phyloP scores from a whole-genome alignment of 2,888 invertebrate genomes.

The Papilio protenor region DNA sequence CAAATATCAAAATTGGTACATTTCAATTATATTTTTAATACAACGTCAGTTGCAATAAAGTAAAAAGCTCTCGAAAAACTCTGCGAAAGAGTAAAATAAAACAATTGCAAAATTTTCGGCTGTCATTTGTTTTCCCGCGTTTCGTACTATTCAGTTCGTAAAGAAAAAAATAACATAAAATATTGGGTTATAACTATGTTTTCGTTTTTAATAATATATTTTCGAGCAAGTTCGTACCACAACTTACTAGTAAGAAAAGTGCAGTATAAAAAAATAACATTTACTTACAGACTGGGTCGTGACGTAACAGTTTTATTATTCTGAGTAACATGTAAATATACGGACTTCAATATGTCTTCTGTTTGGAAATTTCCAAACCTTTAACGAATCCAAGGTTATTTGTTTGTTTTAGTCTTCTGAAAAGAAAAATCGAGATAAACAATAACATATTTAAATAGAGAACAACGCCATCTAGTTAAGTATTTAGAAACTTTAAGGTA shows the following conservation, averaged over 20 bases:
- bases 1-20: neutral
- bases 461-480: slow-evolving; percentile 5
- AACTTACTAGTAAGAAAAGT: neutral
- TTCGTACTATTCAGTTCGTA: neutral
- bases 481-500: neutral
- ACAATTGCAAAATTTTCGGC: slow-evolving; percentile 32
- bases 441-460: neutral
- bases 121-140: slow-evolving; percentile 45
- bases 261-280: neutral
- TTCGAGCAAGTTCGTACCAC: neutral
- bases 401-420: neutral
- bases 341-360: neutral
- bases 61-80: slow-evolving; percentile 35
- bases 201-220: neutral
- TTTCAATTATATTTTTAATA: neutral
- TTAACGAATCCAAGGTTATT: neutral
- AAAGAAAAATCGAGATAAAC: neutral
- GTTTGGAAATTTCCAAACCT: neutral
- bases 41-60: slow-evolving; percentile 23
- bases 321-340: neutral
- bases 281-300: neutral
- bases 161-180: neutral
- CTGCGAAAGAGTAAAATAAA: slow-evolving; percentile 19
- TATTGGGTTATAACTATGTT: neutral
- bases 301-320: too few relatives aligned